phyloP scores from a whole-genome alignment of 2,888 invertebrate genomes.

The Mythimna ferrago region DNA sequence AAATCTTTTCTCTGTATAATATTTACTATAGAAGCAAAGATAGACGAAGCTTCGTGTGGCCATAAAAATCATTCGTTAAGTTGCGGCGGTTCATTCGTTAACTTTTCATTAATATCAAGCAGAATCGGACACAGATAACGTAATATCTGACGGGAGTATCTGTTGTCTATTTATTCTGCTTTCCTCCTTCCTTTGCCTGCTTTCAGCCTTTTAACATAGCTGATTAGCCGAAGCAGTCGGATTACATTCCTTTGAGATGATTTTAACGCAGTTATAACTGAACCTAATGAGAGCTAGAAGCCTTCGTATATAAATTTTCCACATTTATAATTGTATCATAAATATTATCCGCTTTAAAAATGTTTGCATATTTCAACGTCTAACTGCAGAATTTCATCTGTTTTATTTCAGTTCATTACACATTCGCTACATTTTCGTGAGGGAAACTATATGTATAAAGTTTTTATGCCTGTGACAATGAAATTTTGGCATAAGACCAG shows the following conservation, averaged over 20 bases:
- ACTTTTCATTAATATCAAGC: slow-evolving; percentile 19
- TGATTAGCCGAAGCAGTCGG: slow-evolving; percentile 31
- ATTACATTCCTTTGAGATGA: slow-evolving; percentile 40
- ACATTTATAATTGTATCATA: slow-evolving; percentile 22
- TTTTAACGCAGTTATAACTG: slow-evolving; percentile 21
- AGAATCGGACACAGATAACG: slow-evolving; percentile 27
- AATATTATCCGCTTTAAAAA: slow-evolving; percentile 21
- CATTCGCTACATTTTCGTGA: slow-evolving; percentile 55
- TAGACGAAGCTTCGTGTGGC: background rate
- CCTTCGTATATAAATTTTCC: background rate
- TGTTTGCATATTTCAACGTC: slow-evolving; percentile 34
- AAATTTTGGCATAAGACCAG: slow-evolving; percentile 66
- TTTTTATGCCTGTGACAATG: slow-evolving; percentile 60
- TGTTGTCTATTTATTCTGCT: slow-evolving; percentile 18
- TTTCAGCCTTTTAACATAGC: slow-evolving; percentile 18
- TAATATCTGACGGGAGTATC: slow-evolving; percentile 30
- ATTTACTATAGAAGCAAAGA: too few species aligned
- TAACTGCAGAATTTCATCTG: slow-evolving; percentile 20
- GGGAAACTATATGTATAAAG: slow-evolving; percentile 53
- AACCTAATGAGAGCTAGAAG: slow-evolving; percentile 10
- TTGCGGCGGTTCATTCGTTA: background rate
- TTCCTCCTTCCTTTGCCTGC: slow-evolving; percentile 8
- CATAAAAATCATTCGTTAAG: background rate
- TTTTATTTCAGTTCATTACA: slow-evolving; percentile 53
- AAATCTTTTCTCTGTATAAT: too few species aligned